Conservation (phyloP, 2,888 invertebrate genomes). For the Nipponacmea schrenckii region DNA sequence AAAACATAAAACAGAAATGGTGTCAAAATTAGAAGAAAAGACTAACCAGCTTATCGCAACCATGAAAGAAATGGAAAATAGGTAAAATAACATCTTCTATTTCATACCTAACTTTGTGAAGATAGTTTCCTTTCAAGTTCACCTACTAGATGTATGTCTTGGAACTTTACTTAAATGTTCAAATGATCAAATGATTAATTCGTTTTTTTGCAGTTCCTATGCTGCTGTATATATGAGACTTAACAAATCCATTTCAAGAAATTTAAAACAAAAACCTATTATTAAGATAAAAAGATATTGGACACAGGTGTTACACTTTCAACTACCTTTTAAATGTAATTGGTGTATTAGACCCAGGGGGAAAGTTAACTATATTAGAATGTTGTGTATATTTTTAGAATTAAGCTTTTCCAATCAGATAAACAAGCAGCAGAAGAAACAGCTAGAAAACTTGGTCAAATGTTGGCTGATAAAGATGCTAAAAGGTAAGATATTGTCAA, state of each 20-base stretch:
- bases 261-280: neutral
- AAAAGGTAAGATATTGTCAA: conserved; percentile 53
- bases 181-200: no score
- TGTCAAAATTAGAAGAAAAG: conserved; percentile 93
- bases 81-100: conserved; percentile 73
- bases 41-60: conserved; percentile 92
- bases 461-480: conserved; percentile 74
- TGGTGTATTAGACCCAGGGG: no score
- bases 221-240: no score
- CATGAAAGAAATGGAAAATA: conserved; percentile 92
- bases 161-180: conserved; percentile 8
- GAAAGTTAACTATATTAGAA: no score
- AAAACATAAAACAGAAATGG: conserved; percentile 95
- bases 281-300: no score
- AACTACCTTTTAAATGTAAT: no score
- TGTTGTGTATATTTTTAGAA: conserved; percentile 36
- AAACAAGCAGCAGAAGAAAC: conserved; percentile 71
- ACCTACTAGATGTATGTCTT: no score
- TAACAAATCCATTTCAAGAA: no score
- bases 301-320: no score
- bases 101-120: no score
- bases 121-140: no score
- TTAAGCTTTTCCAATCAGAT: conserved; percentile 57
- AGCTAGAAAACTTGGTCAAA: conserved; percentile 68
- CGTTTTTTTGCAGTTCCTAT: no score